phyloP scores from a whole-genome alignment of 2,113 vertebrate species.

The Mobula hypostoma region DNA sequence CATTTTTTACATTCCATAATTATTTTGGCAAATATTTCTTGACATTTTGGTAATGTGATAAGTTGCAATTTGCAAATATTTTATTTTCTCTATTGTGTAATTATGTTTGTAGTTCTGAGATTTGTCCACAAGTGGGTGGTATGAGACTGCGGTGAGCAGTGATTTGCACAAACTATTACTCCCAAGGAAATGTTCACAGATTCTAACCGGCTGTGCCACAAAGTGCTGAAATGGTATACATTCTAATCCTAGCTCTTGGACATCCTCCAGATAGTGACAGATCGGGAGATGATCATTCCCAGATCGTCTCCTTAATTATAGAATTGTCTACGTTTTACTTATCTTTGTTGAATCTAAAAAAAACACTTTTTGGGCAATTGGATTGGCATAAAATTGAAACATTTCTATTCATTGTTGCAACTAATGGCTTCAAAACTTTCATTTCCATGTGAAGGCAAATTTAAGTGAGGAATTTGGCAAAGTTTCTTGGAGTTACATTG shows the following conservation, averaged over 20 bases:
- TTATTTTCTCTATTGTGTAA: neutral
- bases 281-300: neutral
- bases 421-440: neutral
- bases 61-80: neutral
- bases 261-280: neutral
- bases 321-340: neutral
- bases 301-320: neutral
- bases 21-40: neutral
- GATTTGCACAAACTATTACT: neutral
- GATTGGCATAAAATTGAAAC: neutral
- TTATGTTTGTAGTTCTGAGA: neutral
- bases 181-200: neutral
- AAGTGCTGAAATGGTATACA: neutral
- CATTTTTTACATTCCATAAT: neutral
- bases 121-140: constrained; percentile 13
- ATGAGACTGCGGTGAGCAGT: neutral
- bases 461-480: neutral
- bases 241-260: neutral
- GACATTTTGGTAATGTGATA: neutral
- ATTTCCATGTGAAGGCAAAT: neutral
- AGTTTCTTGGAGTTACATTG: neutral
- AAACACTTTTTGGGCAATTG: neutral
- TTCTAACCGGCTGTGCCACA: neutral
- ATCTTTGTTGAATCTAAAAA: neutral
- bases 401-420: neutral